Evolutionary conservation across 2,797 vertebrate species (phyloP).

Genomic region (Rousettus madagascariensis): DNA sequence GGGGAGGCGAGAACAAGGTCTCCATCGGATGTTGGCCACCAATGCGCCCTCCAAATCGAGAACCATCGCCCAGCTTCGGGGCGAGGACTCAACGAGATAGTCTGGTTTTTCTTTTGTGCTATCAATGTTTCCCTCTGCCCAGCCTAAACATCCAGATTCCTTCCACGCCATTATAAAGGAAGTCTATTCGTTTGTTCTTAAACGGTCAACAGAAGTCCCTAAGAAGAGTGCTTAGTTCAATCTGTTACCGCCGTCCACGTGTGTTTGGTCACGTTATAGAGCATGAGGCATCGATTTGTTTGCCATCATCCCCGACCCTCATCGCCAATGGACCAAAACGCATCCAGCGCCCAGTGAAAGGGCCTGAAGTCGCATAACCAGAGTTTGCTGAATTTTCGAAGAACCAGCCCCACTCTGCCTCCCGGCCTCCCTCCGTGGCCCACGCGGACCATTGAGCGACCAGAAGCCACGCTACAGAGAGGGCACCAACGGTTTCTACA

Average conservation of each 20-base stretch:
- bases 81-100: background rate
- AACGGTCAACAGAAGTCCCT: background rate
- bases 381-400: background rate
- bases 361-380: background rate
- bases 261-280: background rate
- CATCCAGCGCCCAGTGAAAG: background rate
- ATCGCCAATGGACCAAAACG: background rate
- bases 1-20: background rate
- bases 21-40: too few species aligned
- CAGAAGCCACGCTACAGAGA: background rate
- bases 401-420: background rate
- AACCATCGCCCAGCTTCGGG: background rate
- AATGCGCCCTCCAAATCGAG: background rate
- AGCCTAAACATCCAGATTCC: background rate
- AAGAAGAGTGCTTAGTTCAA: background rate
- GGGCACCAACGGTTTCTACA: background rate
- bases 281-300: background rate
- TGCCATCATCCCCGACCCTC: background rate
- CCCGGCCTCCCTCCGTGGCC: background rate
- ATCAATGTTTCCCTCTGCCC: background rate
- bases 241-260: background rate
- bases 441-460: background rate
- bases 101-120: background rate
- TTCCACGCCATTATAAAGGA: background rate
- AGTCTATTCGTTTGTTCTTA: background rate